phyloP scores from a whole-genome alignment of 2,797 vertebrate genomes.

The Gallirallus australis region DNA sequence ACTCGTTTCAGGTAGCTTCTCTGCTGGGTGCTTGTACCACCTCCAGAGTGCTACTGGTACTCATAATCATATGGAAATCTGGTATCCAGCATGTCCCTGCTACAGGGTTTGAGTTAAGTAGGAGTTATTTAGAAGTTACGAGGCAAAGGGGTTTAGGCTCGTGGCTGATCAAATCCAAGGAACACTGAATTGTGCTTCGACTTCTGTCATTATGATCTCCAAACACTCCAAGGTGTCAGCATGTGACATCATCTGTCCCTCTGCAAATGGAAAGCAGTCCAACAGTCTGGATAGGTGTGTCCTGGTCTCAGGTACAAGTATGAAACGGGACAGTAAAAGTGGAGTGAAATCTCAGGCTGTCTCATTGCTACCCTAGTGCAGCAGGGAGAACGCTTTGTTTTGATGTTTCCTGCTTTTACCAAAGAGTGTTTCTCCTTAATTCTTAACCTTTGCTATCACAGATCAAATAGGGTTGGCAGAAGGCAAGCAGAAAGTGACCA shows the following conservation, averaged over 20 bases:
- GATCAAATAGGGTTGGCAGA: neutral
- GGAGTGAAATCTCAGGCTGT: neutral
- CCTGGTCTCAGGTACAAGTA: neutral
- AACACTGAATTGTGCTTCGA: neutral
- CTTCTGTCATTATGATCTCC: neutral
- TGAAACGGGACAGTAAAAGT: neutral
- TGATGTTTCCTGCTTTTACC: neutral
- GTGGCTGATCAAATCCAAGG: neutral
- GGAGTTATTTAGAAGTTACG: neutral
- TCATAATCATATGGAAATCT: neutral
- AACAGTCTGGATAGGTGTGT: neutral
- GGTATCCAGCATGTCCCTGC: neutral
- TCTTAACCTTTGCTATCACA: neutral
- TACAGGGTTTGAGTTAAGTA: neutral
- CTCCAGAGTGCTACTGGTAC: neutral
- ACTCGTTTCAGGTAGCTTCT: neutral
- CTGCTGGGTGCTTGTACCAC: fast-evolving
- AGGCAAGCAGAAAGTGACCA: neutral
- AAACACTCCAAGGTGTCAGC: neutral
- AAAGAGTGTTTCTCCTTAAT: neutral
- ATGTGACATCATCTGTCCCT: neutral
- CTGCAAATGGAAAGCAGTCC: neutral
- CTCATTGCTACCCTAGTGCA: neutral
- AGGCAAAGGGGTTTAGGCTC: neutral
- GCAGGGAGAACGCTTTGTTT: neutral